phyloP scores from a whole-genome alignment of 2,797 vertebrate species.

The Sebastes oblongus region DNA sequence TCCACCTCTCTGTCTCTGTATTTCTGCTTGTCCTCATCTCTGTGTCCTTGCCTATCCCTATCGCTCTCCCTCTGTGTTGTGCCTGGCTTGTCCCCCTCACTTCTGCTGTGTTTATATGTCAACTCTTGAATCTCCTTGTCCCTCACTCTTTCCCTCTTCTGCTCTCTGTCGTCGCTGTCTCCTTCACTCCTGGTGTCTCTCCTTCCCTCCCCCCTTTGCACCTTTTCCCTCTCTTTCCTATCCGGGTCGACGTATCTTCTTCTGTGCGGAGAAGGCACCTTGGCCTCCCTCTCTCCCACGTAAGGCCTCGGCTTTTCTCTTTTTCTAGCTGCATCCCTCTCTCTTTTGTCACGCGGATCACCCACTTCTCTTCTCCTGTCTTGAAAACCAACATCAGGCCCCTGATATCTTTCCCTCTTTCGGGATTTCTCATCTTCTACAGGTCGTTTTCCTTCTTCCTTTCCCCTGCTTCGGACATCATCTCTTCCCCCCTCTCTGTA shows the following conservation, averaged over 20 bases:
- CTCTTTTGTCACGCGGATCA: slow-evolving; percentile 52
- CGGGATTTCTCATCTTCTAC: slow-evolving; percentile 46
- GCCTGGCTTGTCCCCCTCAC: slow-evolving; percentile 62
- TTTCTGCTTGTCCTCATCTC: slow-evolving; percentile 38
- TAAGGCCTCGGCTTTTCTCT: slow-evolving; percentile 48
- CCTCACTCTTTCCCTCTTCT: slow-evolving; percentile 54
- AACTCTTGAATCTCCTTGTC: slow-evolving; percentile 39
- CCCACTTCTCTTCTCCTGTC: slow-evolving; percentile 53
- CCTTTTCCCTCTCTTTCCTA: slow-evolving; percentile 37
- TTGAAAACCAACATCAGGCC: slow-evolving; percentile 34
- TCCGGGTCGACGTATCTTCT: slow-evolving; percentile 48
- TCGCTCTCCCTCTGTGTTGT: slow-evolving; percentile 35
- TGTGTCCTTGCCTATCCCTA: slow-evolving; percentile 19
- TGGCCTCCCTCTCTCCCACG: slow-evolving; percentile 34
- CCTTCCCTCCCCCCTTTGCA: slow-evolving; percentile 36
- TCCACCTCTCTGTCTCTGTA: slow-evolving; percentile 38
- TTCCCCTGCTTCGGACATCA: slow-evolving; percentile 21
- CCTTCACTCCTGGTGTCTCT: slow-evolving; percentile 69
- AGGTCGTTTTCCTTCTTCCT: slow-evolving; percentile 39
- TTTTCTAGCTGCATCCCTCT: slow-evolving; percentile 46
- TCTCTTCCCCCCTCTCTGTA: slow-evolving; percentile 49
- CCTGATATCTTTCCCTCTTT: slow-evolving; percentile 55
- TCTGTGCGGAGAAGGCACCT: slow-evolving; percentile 33
- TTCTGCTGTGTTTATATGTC: slow-evolving; percentile 62
- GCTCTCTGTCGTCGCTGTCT: slow-evolving; percentile 64